Conservation (phyloP, 2,113 vertebrate species). For the Hippocampus guttulatus region DNA sequence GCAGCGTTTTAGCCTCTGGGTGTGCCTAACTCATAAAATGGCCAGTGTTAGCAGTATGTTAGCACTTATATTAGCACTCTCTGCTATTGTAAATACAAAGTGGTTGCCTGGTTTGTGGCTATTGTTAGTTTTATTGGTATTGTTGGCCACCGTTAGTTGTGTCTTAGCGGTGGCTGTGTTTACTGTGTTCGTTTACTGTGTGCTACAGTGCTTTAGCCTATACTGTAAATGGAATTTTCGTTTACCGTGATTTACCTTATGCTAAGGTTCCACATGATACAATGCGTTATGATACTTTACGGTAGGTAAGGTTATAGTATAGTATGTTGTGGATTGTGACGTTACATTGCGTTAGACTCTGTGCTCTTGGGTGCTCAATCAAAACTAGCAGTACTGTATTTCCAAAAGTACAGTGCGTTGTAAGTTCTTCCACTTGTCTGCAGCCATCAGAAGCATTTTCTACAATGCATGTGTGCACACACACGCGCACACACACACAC, state of each 20-base stretch:
- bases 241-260: no score
- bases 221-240: no score
- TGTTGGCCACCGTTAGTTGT: no score
- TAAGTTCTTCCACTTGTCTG: conserved; percentile 56
- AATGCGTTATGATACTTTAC: no score
- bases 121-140: background rate
- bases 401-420: conserved; percentile 9
- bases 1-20: background rate
- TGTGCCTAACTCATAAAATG: background rate
- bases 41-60: background rate
- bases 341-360: no score
- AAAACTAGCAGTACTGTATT: background rate
- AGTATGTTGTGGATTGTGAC: no score
- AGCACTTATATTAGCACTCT: background rate
- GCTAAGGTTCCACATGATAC: no score
- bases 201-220: no score
- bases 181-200: no score
- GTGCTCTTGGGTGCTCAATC: background rate
- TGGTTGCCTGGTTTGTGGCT: background rate
- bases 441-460: conserved; percentile 45
- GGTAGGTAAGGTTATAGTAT: no score
- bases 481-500: conserved; percentile 29
- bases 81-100: background rate
- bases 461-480: conserved; percentile 26
- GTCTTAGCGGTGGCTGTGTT: no score